Conservation (phyloP, 2,113 vertebrate species). For the Halichoerus grypus region DNA sequence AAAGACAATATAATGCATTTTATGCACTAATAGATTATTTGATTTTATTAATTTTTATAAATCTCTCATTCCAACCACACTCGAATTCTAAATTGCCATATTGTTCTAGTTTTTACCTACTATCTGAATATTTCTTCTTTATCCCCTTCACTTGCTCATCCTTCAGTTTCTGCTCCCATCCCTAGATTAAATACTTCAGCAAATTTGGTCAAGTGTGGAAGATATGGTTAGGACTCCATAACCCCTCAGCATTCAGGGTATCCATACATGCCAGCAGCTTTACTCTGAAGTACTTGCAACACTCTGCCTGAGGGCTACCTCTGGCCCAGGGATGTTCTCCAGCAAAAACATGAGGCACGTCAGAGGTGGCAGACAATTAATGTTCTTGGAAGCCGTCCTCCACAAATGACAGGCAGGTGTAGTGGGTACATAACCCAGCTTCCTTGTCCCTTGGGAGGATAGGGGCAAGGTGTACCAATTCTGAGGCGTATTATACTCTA, state of each 20-base stretch:
- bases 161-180: neutral
- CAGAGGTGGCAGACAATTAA: neutral
- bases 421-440: neutral
- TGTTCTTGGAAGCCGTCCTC: neutral
- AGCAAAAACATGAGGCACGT: neutral
- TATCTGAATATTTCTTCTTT: neutral
- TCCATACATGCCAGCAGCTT: neutral
- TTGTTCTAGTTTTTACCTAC: neutral
- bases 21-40: neutral
- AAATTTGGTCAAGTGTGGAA: neutral
- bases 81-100: neutral
- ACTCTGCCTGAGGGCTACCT: neutral
- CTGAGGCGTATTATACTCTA: neutral
- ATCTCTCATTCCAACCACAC: neutral
- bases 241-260: neutral
- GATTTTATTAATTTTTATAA: neutral
- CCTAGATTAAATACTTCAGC: neutral
- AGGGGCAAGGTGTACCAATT: neutral
- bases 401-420: neutral
- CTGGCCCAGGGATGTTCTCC: neutral
- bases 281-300: neutral
- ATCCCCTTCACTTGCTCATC: neutral
- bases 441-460: neutral
- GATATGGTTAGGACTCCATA: neutral
- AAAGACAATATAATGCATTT: neutral